Evolutionary conservation across 2,797 vertebrate genomes (phyloP).

Genomic region (Rhynchotus rufescens): DNA sequence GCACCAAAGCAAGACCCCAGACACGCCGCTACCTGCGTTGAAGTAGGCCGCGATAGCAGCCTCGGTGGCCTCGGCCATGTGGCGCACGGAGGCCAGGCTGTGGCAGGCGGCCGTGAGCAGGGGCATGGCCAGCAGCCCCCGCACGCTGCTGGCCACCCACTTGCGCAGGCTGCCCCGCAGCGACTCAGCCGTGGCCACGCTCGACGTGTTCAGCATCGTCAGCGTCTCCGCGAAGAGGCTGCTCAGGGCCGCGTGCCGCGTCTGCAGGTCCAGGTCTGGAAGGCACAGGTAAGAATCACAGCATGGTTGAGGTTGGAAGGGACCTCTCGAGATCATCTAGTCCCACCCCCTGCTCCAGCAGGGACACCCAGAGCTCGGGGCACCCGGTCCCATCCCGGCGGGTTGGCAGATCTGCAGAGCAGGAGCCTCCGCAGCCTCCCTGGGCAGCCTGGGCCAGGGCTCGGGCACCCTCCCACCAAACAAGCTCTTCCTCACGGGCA

Average conservation of each 20-base stretch:
- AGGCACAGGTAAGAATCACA: neutral
- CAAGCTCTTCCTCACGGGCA: no score
- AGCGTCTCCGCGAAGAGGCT: slow-evolving; percentile 90
- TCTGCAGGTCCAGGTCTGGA: slow-evolving; percentile 88
- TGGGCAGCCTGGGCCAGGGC: no score
- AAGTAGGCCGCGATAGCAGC: slow-evolving; percentile 94
- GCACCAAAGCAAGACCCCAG: neutral
- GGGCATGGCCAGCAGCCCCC: slow-evolving; percentile 88
- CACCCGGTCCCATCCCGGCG: no score
- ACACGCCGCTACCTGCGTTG: slow-evolving; percentile 80
- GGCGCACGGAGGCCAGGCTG: slow-evolving; percentile 93
- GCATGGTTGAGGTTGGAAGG: no score
- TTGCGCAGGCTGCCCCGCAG: slow-evolving; percentile 85
- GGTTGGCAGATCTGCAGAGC: no score
- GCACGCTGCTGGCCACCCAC: slow-evolving; percentile 89
- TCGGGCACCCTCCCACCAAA: no score
- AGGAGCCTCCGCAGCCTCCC: no score
- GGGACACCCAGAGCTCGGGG: no score
- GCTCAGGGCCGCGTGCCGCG: slow-evolving; percentile 92
- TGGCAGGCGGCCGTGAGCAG: slow-evolving; percentile 92
- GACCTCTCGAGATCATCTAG: no score
- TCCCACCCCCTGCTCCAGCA: no score
- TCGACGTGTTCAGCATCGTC: slow-evolving; percentile 89
- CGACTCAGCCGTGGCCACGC: slow-evolving; percentile 88
- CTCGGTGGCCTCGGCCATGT: slow-evolving; percentile 94